Evolutionary conservation across 2,888 invertebrate genomes (phyloP).

Genomic region (Eumacrocentrus americanus): DNA sequence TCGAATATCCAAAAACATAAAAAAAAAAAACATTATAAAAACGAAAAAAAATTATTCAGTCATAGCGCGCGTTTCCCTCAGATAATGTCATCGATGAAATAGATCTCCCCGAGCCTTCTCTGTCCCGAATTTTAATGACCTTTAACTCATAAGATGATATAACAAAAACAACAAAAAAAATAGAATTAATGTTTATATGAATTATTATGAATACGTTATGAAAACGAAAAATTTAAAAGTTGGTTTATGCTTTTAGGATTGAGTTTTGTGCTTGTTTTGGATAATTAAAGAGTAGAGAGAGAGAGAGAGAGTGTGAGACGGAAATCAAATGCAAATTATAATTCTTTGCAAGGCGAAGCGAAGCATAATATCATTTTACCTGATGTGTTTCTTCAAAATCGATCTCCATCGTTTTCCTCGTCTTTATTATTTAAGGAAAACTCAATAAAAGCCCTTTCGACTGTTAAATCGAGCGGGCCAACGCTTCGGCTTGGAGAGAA

Average conservation of each 20-base stretch:
- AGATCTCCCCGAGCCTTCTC: conserved; percentile 27
- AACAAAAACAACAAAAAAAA: conserved; percentile 45
- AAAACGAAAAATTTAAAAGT: conserved; percentile 48
- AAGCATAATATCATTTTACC: neutral
- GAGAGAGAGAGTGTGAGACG: conserved; percentile 27
- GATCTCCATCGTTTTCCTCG: neutral
- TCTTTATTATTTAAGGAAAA: conserved; percentile 3
- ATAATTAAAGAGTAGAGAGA: conserved; percentile 3
- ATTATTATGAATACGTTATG: conserved; percentile 48
- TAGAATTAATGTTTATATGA: conserved; percentile 60
- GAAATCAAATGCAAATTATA: conserved; percentile 43
- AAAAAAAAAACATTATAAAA: conserved; percentile 28
- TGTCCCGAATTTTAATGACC: conserved; percentile 30
- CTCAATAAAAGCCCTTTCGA: neutral
- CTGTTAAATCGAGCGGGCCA: neutral
- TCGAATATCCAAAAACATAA: conserved; percentile 20
- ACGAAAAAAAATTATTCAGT: conserved; percentile 30
- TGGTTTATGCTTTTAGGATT: conserved; percentile 55
- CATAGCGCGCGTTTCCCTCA: conserved; percentile 25
- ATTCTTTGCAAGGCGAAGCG: conserved; percentile 49
- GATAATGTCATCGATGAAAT: conserved; percentile 23
- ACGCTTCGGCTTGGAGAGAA: conserved; percentile 49
- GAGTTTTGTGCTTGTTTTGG: conserved; percentile 55
- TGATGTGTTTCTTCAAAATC: conserved; percentile 1
- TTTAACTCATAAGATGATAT: conserved; percentile 37